Percentiles rank a stretch among this genome's conserved stretches.
phyloP scores from a whole-genome alignment of 2,888 invertebrate genomes.

The Phaonia tiefii region DNA sequence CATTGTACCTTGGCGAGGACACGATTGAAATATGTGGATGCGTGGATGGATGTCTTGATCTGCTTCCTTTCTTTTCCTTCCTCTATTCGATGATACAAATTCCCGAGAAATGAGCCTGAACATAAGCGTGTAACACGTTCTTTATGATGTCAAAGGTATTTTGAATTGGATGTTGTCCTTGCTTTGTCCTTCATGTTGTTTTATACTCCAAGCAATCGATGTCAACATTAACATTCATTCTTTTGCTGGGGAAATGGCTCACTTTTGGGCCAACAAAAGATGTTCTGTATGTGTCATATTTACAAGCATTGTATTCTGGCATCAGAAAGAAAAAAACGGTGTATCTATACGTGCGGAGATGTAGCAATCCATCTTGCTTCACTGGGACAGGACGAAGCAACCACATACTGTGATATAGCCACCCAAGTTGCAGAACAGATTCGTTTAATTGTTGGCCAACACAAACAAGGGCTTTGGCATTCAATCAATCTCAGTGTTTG shows the following conservation, averaged over 20 bases:
- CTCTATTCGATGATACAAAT: background rate
- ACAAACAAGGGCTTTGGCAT: slow-evolving; percentile 30
- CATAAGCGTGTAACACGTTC: slow-evolving; percentile 55
- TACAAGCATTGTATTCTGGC: background rate
- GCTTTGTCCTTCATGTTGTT: slow-evolving; percentile 44
- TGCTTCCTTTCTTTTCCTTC: background rate
- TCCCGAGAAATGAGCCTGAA: slow-evolving; percentile 20
- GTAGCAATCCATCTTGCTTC: slow-evolving; percentile 14
- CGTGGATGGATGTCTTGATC: background rate
- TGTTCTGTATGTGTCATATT: slow-evolving; percentile 35
- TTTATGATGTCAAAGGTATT: background rate
- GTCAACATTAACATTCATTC: slow-evolving; percentile 42
- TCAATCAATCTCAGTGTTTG: slow-evolving; percentile 40
- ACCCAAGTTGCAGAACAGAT: slow-evolving; percentile 65
- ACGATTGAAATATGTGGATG: background rate
- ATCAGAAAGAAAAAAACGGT: background rate
- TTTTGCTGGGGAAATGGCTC: slow-evolving; percentile 10
- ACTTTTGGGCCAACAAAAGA: slow-evolving; percentile 18
- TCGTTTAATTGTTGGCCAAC: slow-evolving; percentile 60
- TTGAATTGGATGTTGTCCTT: background rate
- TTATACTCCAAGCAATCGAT: slow-evolving; percentile 48
- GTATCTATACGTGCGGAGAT: background rate
- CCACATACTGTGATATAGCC: slow-evolving; percentile 56
- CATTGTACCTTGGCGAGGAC: slow-evolving; percentile 20
- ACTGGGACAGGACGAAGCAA: slow-evolving; percentile 27